A percentile compares a stretch with the other conserved stretches of the same genome.
These are phyloP conservation scores for Eucera pruinosa DNA, from an alignment of 2,888 invertebrate genomes.

Conservation along the genomic window DNA sequence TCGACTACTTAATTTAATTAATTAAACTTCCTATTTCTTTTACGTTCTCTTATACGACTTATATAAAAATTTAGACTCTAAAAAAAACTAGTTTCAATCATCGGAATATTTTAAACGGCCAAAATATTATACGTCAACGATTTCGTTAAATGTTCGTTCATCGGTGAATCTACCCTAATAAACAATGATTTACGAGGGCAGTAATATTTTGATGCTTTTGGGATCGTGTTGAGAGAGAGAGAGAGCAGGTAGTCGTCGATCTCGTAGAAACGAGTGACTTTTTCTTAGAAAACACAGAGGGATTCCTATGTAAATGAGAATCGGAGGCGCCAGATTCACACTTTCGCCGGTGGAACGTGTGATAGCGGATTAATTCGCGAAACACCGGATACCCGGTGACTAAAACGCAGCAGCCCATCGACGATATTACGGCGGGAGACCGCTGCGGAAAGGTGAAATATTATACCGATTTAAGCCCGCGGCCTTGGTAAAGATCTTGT, in stretches of 20 bases:
- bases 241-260: not conserved
- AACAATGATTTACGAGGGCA: no score
- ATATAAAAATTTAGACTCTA: no score
- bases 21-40: no score
- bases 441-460: conserved; percentile 71
- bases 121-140: no score
- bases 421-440: conserved; percentile 56
- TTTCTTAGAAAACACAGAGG: conserved; percentile 59
- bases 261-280: conserved; percentile 49
- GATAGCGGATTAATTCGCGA: conserved; percentile 40
- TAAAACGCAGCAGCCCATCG: conserved; percentile 55
- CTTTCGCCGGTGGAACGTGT: not conserved
- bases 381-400: conserved; percentile 62
- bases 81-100: no score
- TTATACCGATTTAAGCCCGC: conserved; percentile 70
- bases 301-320: conserved; percentile 62
- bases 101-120: no score
- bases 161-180: no score
- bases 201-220: no score
- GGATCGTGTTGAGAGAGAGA: no score
- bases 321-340: conserved; percentile 7
- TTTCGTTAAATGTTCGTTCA: no score
- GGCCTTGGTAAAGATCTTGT: conserved; percentile 73
- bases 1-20: no score
- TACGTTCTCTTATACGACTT: no score